A percentile compares a stretch with the other conserved stretches of the same genome.
phyloP scores from a whole-genome alignment of 1,140 invertebrate genomes.

The Armadillidium nasatum region DNA sequence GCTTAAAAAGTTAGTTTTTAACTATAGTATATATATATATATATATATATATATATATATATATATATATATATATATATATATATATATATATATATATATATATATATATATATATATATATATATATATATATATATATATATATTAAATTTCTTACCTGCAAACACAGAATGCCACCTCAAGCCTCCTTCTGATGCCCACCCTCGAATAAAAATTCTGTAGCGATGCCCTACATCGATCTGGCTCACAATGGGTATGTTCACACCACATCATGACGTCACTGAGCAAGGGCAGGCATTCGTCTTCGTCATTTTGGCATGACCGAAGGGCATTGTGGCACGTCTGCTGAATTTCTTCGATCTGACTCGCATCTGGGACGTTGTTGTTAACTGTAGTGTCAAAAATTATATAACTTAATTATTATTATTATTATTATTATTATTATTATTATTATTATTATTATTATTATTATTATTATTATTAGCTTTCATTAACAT shows the following conservation, averaged over 20 bases:
- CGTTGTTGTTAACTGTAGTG: not conserved
- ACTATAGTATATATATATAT: not conserved
- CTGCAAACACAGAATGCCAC: slow-evolving; percentile 44
- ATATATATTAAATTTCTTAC: slow-evolving; percentile 25
- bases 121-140: slow-evolving; percentile 22
- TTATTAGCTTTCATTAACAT: no score
- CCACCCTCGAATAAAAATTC: slow-evolving; percentile 38
- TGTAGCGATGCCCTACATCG: slow-evolving; percentile 36
- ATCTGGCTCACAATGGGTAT: slow-evolving; percentile 41
- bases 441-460: no score
- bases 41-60: slow-evolving; percentile 19
- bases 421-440: no score
- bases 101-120: slow-evolving; percentile 10
- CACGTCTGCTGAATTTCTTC: slow-evolving; percentile 32
- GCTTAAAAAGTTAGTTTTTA: not conserved
- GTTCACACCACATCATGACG: slow-evolving; percentile 41
- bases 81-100: slow-evolving; percentile 19
- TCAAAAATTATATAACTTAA: not conserved
- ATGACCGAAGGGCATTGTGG: slow-evolving; percentile 35
- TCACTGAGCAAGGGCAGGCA: slow-evolving; percentile 27
- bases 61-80: slow-evolving; percentile 27
- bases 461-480: no score
- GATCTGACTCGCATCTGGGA: not conserved
- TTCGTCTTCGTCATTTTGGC: slow-evolving; percentile 27
- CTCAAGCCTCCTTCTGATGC: slow-evolving; percentile 31